Evolutionary conservation across 2,113 vertebrate genomes (phyloP), one percentile per base, ranked within the genome.

Genomic region (Bubo bubo): DNA sequence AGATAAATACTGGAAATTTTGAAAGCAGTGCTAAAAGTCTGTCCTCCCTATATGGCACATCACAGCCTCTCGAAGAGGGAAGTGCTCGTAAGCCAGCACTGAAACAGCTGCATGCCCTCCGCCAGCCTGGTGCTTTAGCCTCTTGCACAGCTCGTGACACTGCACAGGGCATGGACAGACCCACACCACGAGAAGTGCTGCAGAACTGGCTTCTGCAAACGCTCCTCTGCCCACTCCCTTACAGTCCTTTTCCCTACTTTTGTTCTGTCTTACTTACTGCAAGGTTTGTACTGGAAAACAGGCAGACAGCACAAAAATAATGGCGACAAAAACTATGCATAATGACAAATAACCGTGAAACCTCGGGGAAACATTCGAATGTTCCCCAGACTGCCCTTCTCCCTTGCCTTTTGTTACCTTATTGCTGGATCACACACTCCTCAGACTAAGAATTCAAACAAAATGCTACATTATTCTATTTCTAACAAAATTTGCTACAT

Each of bases 191-290:
- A 63, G 86, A 34, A 37, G 28, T 24, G 4, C 67, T 4, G 6
- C 18, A 23, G 49, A 88, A 63, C 47, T 9, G 27, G 35, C 66
- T 71, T 27, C n/a, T 39, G 66, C 49, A 28, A 47, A 37, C 6
- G 10, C 64, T 55, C 56, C 0, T 1, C 56, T 60, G 21, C 32
- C 64, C 0, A 1, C 13, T 12, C 39, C 21, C 32, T 7, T 34
- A 19, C 56, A 47, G 34, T 28, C 49, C 66, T 50, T 21, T 62
- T 28, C 18, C 30, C 35, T 24, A 30, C 18, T 35, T 34, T 52
- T 30, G 5, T 26, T 35, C 37, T 49, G 15, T 10, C 50, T 80
- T 56, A 21, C 21, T 73, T 41, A 73, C 59, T 32, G 21, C 52
- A 73, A 50, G 43, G 43, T 26, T 58, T 32, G 30, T 58, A 50